These are phyloP conservation scores for Aplocera efformata DNA, from an alignment of 2,888 invertebrate genomes.

Conservation along the genomic window DNA sequence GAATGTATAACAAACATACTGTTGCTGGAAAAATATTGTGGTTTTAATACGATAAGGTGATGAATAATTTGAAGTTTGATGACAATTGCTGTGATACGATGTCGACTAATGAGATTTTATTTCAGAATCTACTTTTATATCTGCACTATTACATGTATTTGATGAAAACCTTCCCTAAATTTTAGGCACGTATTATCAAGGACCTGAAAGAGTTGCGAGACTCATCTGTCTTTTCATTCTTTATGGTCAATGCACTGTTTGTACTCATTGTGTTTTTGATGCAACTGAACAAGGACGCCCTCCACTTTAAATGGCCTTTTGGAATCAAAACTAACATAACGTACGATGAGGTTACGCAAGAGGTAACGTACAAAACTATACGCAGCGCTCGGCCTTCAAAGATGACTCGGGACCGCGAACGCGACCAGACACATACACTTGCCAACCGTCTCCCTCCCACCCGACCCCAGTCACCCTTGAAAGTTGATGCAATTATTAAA, in stretches of 20 bases:
- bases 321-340: conserved; percentile 96
- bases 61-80: no score
- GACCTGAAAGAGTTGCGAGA: conserved; percentile 97
- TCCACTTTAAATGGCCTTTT: conserved; percentile 98
- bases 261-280: conserved; percentile 98
- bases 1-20: no score
- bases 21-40: no score
- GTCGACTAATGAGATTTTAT: conserved; percentile 35
- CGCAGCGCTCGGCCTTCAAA: conserved; percentile 68
- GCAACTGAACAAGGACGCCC: conserved; percentile 97
- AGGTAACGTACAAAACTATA: conserved; percentile 87
- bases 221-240: conserved; percentile 97
- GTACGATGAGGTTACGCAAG: conserved; percentile 93
- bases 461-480: conserved; percentile 78
- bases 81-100: no score
- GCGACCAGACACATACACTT: conserved; percentile 8
- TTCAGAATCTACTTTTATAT: conserved; percentile 36
- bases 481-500: conserved; percentile 66
- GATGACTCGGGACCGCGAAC: conserved; percentile 65
- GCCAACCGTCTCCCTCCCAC: conserved; percentile 9
- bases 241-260: conserved; percentile 99
- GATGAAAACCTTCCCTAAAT: conserved; percentile 63
- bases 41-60: no score
- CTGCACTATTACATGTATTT: conserved; percentile 31
- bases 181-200: conserved; percentile 93